phyloP scores from a whole-genome alignment of 2,113 vertebrate species.

The Oophaga pumilio region DNA sequence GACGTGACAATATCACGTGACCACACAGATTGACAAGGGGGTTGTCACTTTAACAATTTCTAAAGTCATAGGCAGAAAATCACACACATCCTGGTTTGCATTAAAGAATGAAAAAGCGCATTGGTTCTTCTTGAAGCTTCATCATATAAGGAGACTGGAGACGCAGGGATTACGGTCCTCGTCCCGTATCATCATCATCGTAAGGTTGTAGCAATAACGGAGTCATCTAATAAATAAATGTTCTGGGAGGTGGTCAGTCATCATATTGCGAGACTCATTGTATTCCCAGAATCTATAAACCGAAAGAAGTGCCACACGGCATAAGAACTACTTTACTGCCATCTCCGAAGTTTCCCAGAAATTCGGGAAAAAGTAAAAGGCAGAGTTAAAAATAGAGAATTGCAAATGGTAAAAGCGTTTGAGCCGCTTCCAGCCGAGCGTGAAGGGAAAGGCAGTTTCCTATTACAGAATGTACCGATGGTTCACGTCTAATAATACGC shows the following conservation, averaged over 20 bases:
- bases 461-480: constrained; percentile 79
- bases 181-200: neutral
- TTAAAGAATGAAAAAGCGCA: too few relatives aligned
- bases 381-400: constrained; percentile 28
- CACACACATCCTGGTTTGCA: too few relatives aligned
- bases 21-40: too few relatives aligned
- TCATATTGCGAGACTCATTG: neutral
- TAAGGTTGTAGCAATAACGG: neutral
- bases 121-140: too few relatives aligned
- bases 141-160: too few relatives aligned
- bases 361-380: neutral
- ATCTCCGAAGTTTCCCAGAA: constrained; percentile 17
- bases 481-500: constrained; percentile 71
- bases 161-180: too few relatives aligned
- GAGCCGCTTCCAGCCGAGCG: constrained; percentile 73
- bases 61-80: too few relatives aligned
- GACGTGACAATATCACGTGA: too few relatives aligned
- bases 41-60: too few relatives aligned
- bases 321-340: neutral
- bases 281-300: neutral
- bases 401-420: constrained; percentile 62
- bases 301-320: neutral
- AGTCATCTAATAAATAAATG: neutral
- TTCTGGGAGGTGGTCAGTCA: neutral
- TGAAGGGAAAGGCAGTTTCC: constrained; percentile 79